Evolutionary conservation across 1,140 invertebrate genomes (phyloP).

Genomic region (Tenebrio molitor): DNA sequence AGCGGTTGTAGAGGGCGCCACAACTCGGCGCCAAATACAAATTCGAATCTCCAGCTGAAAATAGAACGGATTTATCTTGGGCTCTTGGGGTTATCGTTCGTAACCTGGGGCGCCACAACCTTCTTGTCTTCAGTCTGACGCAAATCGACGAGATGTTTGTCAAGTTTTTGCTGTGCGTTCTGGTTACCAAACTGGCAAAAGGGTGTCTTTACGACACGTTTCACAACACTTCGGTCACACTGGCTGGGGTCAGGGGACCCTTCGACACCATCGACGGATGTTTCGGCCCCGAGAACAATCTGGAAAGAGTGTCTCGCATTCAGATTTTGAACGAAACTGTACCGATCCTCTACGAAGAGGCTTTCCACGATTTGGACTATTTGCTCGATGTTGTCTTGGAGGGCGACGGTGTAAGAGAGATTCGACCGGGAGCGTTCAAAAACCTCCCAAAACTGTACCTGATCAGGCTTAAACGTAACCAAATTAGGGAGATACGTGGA

Average conservation of each 20-base stretch:
- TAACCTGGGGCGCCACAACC: too few relatives aligned
- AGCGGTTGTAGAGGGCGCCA: neutral
- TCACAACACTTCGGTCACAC: constrained; percentile 58
- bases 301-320: constrained; percentile 60
- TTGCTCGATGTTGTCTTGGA: constrained; percentile 61
- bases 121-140: too few relatives aligned
- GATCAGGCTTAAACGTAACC: constrained; percentile 59
- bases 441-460: constrained; percentile 59
- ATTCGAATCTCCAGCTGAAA: neutral
- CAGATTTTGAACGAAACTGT: constrained; percentile 61
- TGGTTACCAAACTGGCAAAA: constrained; percentile 19
- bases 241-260: constrained; percentile 56
- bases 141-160: constrained; percentile 23
- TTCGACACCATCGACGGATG: constrained; percentile 61
- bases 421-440: constrained; percentile 60
- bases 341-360: constrained; percentile 58
- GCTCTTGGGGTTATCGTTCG: too few relatives aligned
- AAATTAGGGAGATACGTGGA: constrained; percentile 56
- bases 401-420: constrained; percentile 56
- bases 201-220: constrained; percentile 56
- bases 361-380: constrained; percentile 59
- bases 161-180: constrained; percentile 1
- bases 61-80: too few relatives aligned
- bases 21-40: neutral
- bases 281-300: constrained; percentile 57